Percentiles rank a stretch among this genome's conserved stretches.
Evolutionary conservation across 2,113 vertebrate species (phyloP).

Genomic region (Chlamydotis undulata): DNA sequence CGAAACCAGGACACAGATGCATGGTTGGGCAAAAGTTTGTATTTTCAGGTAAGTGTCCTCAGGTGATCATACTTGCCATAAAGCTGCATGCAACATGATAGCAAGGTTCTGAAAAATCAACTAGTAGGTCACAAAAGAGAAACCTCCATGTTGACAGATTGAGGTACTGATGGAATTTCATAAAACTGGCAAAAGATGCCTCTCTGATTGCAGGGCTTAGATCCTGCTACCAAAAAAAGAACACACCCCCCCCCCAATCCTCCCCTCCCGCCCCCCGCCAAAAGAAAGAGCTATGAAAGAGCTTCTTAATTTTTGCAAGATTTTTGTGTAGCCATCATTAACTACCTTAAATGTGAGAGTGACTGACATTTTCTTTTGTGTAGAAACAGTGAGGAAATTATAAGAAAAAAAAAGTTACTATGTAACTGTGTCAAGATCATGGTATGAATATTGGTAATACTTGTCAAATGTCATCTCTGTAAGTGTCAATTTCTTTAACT

Average conservation of each 20-base stretch:
- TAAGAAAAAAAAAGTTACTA: background rate
- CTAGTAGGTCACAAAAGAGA: background rate
- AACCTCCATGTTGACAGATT: background rate
- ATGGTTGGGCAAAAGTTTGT: background rate
- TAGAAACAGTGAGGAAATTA: background rate
- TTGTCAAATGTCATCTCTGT: background rate
- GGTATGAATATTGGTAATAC: background rate
- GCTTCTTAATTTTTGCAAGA: background rate
- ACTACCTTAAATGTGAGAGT: background rate
- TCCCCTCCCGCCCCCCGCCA: no score
- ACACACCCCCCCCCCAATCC: no score
- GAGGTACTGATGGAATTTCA: background rate
- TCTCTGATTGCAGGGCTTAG: background rate
- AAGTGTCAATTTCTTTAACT: background rate
- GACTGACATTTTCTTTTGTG: background rate
- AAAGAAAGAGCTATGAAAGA: background rate
- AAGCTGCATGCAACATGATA: background rate
- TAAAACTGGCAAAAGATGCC: background rate
- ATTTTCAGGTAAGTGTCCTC: background rate
- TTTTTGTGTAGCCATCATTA: background rate
- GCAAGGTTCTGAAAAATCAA: background rate
- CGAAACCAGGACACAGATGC: background rate
- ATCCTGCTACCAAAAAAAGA: background rate
- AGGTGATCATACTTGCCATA: background rate
- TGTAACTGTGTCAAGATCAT: background rate